Conservation (phyloP, 2,888 invertebrate species). For the Dermolepida albohirtum region DNA sequence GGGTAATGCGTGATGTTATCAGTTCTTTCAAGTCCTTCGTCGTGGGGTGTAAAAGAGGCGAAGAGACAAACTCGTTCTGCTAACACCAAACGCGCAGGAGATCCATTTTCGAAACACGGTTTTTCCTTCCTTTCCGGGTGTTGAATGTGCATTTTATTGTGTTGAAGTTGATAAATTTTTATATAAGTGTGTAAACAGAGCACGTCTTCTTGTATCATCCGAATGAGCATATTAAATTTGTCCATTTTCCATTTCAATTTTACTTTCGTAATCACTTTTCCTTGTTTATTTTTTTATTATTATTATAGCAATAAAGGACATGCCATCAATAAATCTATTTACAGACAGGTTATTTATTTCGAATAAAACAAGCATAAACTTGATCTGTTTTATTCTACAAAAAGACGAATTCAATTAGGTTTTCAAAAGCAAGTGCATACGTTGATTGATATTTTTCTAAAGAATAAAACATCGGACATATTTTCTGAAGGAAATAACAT, state of each 20-base stretch:
- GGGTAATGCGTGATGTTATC: constrained; percentile 45
- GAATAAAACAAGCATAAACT: no score
- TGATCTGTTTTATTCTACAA: no score
- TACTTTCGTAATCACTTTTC: not conserved
- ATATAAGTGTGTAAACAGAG: constrained; percentile 4
- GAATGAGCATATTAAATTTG: constrained; percentile 2
- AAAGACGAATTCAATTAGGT: no score
- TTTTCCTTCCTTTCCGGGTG: constrained; percentile 15
- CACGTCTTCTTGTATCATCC: not conserved
- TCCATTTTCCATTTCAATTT: constrained; percentile 13
- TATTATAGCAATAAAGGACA: no score
- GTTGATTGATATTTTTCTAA: no score
- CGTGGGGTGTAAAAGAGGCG: constrained; percentile 23
- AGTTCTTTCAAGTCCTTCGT: constrained; percentile 36
- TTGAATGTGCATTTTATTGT: constrained; percentile 26
- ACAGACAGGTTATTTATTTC: no score
- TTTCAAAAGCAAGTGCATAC: no score
- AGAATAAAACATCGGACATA: no score
- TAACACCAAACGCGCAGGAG: constrained; percentile 5
- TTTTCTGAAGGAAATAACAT: no score
- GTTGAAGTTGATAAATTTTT: constrained; percentile 24
- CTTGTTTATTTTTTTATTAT: no score
- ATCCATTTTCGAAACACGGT: constrained; percentile 22
- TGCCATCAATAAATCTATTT: no score
- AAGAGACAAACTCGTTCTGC: not conserved